Percentiles rank a stretch among this genome's conserved stretches.
phyloP scores from a whole-genome alignment of 2,113 vertebrate species.

The Perca flavescens region DNA sequence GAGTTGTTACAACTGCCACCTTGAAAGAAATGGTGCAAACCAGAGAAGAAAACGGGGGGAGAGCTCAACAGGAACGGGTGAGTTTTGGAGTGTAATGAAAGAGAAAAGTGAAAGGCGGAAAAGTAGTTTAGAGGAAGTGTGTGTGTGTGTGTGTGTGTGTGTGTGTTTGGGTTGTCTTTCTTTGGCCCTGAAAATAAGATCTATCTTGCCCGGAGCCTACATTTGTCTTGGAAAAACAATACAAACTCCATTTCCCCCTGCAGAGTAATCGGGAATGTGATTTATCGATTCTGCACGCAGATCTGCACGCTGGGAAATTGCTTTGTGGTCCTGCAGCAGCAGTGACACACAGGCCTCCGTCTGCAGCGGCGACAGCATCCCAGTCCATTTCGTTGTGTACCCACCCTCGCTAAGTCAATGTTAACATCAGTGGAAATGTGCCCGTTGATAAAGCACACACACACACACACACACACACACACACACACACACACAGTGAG shows the following conservation, averaged over 20 bases:
- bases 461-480: conserved; percentile 1
- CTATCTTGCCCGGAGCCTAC: conserved; percentile 74
- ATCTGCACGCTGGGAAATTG: conserved; percentile 80
- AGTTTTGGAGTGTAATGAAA: conserved; percentile 67
- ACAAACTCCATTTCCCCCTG: conserved; percentile 82
- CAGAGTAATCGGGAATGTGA: conserved; percentile 81
- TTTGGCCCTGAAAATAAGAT: conserved; percentile 71
- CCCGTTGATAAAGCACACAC: conserved; percentile 45
- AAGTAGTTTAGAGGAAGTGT: conserved; percentile 33
- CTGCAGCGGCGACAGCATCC: conserved; percentile 33
- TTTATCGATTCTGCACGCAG: conserved; percentile 75
- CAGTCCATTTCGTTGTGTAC: conserved; percentile 48
- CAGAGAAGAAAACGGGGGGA: background rate
- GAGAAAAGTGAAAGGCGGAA: conserved; percentile 66
- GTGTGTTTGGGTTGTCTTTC: conserved; percentile 52
- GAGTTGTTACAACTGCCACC: conserved; percentile 68
- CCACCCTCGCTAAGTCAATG: conserved; percentile 48
- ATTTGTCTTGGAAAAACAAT: conserved; percentile 84
- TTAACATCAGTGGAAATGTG: conserved; percentile 67
- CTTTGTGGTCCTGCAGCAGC: conserved; percentile 69
- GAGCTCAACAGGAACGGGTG: conserved; percentile 31
- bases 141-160: conserved; percentile 8
- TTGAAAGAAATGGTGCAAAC: conserved; percentile 54
- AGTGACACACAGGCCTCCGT: conserved; percentile 59
- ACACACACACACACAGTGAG: background rate